These are phyloP conservation scores for Myripristis jacobus DNA, from an alignment of 2,797 vertebrate genomes.

Conservation along the genomic window DNA sequence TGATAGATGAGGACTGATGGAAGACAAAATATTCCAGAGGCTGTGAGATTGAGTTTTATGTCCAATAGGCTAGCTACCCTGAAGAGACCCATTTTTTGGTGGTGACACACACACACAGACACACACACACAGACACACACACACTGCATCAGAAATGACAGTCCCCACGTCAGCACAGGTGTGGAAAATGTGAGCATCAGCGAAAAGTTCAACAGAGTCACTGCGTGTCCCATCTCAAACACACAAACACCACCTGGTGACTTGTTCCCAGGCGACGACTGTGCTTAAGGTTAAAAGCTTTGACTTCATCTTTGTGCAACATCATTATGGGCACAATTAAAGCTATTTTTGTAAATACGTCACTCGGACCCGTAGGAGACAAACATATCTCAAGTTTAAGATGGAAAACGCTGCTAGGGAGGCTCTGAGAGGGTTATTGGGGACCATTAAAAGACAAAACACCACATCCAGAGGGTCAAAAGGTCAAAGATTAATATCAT, in stretches of 20 bases:
- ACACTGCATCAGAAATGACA: slow-evolving; percentile 36
- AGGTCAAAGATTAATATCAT: slow-evolving; percentile 27
- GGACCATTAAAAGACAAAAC: slow-evolving; percentile 4
- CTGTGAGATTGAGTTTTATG: slow-evolving; percentile 24
- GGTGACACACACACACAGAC: slow-evolving; percentile 7
- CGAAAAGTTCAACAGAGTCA: slow-evolving; percentile 42
- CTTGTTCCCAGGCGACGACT: slow-evolving; percentile 30
- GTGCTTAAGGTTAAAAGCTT: slow-evolving; percentile 59
- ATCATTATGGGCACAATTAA: slow-evolving; percentile 63
- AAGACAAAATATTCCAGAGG: slow-evolving; percentile 43
- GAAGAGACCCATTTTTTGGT: slow-evolving; percentile 3
- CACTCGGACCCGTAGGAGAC: slow-evolving; percentile 31
- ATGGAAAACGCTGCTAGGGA: background rate
- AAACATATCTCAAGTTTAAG: slow-evolving; percentile 14
- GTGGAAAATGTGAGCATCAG: slow-evolving; percentile 65
- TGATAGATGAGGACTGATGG: slow-evolving; percentile 53
- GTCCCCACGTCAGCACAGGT: slow-evolving; percentile 55
- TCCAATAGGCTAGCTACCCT: slow-evolving; percentile 13
- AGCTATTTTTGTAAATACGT: slow-evolving; percentile 47
- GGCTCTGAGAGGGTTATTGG: slow-evolving; percentile 24
- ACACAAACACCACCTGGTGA: slow-evolving; percentile 62
- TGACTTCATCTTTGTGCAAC: slow-evolving; percentile 38
- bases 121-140: slow-evolving; percentile 21
- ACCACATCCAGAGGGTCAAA: slow-evolving; percentile 21
- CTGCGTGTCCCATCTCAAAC: slow-evolving; percentile 34